Percentiles rank a stretch among this genome's conserved stretches.
Evolutionary conservation across 2,113 vertebrate species (phyloP).

Genomic region (Poecilia latipinna): DNA sequence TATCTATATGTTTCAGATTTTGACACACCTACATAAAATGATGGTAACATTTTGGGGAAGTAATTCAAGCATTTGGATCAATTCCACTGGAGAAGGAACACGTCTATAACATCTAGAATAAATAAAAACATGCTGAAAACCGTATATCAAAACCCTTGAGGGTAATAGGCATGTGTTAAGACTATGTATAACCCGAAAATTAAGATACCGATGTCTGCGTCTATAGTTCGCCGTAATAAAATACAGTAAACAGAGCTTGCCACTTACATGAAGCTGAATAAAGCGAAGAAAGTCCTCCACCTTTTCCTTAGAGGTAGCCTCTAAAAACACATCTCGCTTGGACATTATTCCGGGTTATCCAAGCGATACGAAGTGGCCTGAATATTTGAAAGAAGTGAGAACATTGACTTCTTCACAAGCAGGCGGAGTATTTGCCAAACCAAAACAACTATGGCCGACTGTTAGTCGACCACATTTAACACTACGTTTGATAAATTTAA

Average conservation of each 20-base stretch:
- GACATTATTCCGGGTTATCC: conserved; percentile 68
- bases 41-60: not conserved
- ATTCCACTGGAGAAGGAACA: too few species aligned
- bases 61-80: too few species aligned
- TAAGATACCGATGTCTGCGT: not conserved
- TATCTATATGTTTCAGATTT: not conserved
- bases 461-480: not conserved
- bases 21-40: not conserved
- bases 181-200: too few species aligned
- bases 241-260: not conserved
- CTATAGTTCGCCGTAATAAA: not conserved
- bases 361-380: not conserved
- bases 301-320: conserved; percentile 79
- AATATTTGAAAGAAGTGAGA: not conserved
- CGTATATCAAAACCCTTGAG: too few species aligned
- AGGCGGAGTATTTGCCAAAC: not conserved
- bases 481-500: not conserved
- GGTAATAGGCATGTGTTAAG: too few species aligned
- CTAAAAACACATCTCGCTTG: conserved; percentile 85
- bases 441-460: conserved; percentile 50
- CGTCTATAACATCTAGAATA: too few species aligned
- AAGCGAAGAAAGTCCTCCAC: conserved; percentile 85
- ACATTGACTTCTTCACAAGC: not conserved
- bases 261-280: conserved; percentile 86
- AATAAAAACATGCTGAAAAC: too few species aligned